Evolutionary conservation across 2,113 vertebrate genomes (phyloP), one percentile per base, ranked within the genome.

Genomic region (Bufo gargarizans): DNA sequence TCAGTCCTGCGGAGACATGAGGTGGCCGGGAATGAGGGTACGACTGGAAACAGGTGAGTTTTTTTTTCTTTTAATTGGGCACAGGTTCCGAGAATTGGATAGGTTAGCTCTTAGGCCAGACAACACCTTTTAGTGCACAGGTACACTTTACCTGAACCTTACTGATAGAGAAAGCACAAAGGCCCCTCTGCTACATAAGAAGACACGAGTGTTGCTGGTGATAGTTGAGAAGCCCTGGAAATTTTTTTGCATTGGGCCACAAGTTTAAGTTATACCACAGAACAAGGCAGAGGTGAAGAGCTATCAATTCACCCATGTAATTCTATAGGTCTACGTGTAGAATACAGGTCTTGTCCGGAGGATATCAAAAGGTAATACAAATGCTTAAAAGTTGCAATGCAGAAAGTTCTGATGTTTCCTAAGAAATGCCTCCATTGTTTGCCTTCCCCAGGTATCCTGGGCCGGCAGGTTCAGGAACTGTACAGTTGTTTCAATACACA

Each of bases 401-500:
- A 22, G 22, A 56, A 78, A 17, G 33, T 45, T 81, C n/a, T 61
- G 14, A 19, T 43, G 33, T 61, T 61, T 4, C 78, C 22, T 61
- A 81, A 81, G 78, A 59, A 59, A 45, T 45, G 33, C 55, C 78
- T 16, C 9, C 14, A 33, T 81, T 81, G 22, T 59, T 81, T 43
- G 78, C 13, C 33, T 8, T 59, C 78, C 6, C 56, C 55, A 67
- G 81, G 81, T 49, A 83, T 65, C 69, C 16, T 67, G 45, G 16
- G 10, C 81, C 14, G 61, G 12, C 61, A 67, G 45, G 53, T 47
- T 63, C 80, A 82, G 43, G 80, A 50, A 47, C 81, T 83, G 45
- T 67, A 33, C 58, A 22, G 61, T 53, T 83, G 45, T 67, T 67
- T 83, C 81, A 83, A 83, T 67, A 33, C 81, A 14, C 49, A 84